A percentile compares a stretch with the other conserved stretches of the same genome.
Evolutionary conservation across 1,140 invertebrate species (phyloP).

Genomic region (Heliconius congener): DNA sequence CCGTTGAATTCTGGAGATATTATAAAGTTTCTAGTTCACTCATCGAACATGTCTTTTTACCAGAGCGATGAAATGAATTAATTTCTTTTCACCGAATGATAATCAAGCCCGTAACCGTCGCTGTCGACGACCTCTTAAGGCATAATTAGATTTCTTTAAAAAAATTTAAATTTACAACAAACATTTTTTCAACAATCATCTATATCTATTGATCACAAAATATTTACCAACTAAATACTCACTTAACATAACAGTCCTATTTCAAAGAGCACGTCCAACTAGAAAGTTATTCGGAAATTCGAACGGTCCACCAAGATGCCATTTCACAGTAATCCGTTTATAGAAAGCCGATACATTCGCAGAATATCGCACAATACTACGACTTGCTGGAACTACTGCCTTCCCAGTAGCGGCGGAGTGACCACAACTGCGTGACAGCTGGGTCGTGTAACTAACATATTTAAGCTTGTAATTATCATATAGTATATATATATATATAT

Average conservation of each 20-base stretch:
- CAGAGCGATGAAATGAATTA: too few species aligned
- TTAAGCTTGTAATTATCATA: background rate
- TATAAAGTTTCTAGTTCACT: too few species aligned
- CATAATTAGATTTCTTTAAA: too few species aligned
- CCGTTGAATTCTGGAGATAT: too few species aligned
- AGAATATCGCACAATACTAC: slow-evolving; percentile 44
- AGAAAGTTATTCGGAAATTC: slow-evolving; percentile 37
- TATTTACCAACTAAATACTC: background rate
- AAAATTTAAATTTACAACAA: background rate
- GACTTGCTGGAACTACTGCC: slow-evolving; percentile 40
- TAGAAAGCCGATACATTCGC: slow-evolving; percentile 43
- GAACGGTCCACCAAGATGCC: slow-evolving; percentile 31
- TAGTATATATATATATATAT: too few species aligned
- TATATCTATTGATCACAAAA: too few species aligned
- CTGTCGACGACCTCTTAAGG: too few species aligned
- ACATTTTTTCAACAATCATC: too few species aligned
- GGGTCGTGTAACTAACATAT: background rate
- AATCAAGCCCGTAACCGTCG: too few species aligned
- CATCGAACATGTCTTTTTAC: too few species aligned
- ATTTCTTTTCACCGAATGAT: too few species aligned
- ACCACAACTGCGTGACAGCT: slow-evolving; percentile 16
- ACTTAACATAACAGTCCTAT: background rate
- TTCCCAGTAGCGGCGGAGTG: slow-evolving; percentile 37
- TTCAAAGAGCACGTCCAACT: background rate
- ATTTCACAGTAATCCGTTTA: slow-evolving; percentile 36